Conservation (phyloP, 2,113 vertebrate species). For the Haemorhous mexicanus region DNA sequence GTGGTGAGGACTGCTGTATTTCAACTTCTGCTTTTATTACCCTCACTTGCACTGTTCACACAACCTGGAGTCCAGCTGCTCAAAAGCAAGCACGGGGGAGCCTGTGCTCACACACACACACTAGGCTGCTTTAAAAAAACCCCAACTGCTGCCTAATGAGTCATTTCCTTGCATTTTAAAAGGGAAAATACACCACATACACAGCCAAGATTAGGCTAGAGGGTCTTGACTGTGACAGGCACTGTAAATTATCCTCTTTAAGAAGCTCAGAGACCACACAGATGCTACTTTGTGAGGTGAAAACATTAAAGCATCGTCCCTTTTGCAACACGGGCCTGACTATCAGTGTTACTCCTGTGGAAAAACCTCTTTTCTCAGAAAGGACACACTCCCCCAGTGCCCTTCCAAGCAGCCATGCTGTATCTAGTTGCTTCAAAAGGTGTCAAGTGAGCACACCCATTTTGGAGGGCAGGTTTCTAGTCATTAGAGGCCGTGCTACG, state of each 20-base stretch:
- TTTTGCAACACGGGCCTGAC: not conserved
- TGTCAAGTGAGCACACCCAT: not conserved
- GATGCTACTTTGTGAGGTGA: not conserved
- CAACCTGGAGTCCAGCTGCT: not conserved
- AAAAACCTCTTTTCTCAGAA: not conserved
- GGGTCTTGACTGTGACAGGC: not conserved
- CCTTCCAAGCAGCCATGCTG: not conserved
- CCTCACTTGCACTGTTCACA: not conserved
- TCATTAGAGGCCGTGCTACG: not conserved
- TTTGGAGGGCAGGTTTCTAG: not conserved
- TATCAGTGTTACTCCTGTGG: not conserved
- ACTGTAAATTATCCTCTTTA: not conserved
- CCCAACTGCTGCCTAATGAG: not conserved
- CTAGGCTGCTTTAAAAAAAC: not conserved
- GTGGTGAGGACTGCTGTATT: not conserved
- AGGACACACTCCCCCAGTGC: not conserved
- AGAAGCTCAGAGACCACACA: not conserved
- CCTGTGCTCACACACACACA: not conserved
- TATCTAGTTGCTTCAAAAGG: not conserved
- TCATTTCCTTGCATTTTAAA: constrained; percentile 28
- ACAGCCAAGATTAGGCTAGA: not conserved
- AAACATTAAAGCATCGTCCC: not conserved
- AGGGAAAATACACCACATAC: not conserved
- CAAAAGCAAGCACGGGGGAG: not conserved
- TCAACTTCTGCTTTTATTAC: not conserved